Evolutionary conservation across 2,113 vertebrate genomes (phyloP).

Genomic region (Macrotus californicus): DNA sequence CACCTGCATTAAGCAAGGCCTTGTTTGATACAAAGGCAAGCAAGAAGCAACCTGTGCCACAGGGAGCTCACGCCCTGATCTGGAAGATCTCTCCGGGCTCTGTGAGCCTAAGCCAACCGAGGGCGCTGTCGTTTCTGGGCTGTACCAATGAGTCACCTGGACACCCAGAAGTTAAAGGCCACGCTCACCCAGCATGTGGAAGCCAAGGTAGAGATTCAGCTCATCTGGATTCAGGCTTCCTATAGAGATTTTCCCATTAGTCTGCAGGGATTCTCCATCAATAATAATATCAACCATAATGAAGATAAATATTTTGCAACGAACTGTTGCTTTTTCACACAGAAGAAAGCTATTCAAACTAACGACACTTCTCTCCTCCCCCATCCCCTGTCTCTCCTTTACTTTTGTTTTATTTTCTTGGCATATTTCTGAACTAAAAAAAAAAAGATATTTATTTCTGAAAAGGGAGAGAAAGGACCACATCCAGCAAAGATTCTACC

Average conservation of each 20-base stretch:
- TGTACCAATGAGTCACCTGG: rapidly evolving
- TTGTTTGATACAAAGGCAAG: not conserved
- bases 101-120: rapidly evolving
- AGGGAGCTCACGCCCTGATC: not conserved
- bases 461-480: not conserved
- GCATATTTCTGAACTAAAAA: slow-evolving; percentile 18
- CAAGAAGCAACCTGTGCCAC: not conserved
- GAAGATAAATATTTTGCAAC: slow-evolving; percentile 68
- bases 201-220: slow-evolving; percentile 13
- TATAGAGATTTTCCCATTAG: slow-evolving; percentile 56
- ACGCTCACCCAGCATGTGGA: not conserved
- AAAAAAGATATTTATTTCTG: not conserved
- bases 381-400: not conserved
- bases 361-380: slow-evolving; percentile 5
- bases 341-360: slow-evolving; percentile 54
- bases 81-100: not conserved
- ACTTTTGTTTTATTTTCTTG: slow-evolving; percentile 54
- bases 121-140: not conserved
- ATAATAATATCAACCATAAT: slow-evolving; percentile 53
- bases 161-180: not conserved
- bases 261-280: slow-evolving; percentile 47
- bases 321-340: slow-evolving; percentile 36
- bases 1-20: not conserved
- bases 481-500: not conserved
- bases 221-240: slow-evolving; percentile 43